Evolutionary conservation across 2,888 invertebrate genomes (phyloP).

Genomic region (Caenorhabditis becei): DNA sequence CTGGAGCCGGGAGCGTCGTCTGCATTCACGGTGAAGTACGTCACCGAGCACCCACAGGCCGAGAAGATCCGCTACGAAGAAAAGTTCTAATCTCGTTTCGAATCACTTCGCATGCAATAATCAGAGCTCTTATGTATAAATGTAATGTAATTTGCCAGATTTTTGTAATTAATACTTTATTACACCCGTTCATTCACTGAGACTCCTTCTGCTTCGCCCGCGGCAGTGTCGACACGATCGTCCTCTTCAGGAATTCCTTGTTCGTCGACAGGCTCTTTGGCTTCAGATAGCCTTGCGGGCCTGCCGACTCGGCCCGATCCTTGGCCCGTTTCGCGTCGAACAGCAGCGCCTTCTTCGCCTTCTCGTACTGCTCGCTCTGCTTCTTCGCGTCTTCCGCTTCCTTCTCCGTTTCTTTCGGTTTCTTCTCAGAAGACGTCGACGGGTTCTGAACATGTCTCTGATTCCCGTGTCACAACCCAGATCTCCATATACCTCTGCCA

Average conservation of each 20-base stretch:
- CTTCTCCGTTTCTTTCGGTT: neutral
- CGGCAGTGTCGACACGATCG: slow-evolving; percentile 66
- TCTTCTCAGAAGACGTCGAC: slow-evolving; percentile 36
- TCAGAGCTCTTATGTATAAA: slow-evolving; percentile 7
- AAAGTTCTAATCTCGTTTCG: slow-evolving; percentile 29
- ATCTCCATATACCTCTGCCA: slow-evolving; percentile 8
- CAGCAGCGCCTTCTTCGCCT: slow-evolving; percentile 64
- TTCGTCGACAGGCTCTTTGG: slow-evolving; percentile 71
- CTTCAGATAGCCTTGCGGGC: slow-evolving; percentile 72
- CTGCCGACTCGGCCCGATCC: slow-evolving; percentile 65
- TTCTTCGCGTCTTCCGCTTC: slow-evolving; percentile 4
- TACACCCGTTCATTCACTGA: no score
- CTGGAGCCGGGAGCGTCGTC: slow-evolving; percentile 32
- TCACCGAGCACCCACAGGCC: slow-evolving; percentile 48
- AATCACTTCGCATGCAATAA: neutral
- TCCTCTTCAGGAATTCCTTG: slow-evolving; percentile 69
- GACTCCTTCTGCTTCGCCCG: slow-evolving; percentile 33
- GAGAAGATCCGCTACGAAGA: slow-evolving; percentile 47
- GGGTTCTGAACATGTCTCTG: slow-evolving; percentile 16
- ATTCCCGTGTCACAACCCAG: neutral
- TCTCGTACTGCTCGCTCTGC: slow-evolving; percentile 32
- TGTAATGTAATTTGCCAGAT: neutral
- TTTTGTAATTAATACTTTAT: neutral
- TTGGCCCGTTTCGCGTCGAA: slow-evolving; percentile 70
- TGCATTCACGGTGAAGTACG: slow-evolving; percentile 41